Conservation (phyloP, 1,140 invertebrate species). For the Hyles vespertilio region DNA sequence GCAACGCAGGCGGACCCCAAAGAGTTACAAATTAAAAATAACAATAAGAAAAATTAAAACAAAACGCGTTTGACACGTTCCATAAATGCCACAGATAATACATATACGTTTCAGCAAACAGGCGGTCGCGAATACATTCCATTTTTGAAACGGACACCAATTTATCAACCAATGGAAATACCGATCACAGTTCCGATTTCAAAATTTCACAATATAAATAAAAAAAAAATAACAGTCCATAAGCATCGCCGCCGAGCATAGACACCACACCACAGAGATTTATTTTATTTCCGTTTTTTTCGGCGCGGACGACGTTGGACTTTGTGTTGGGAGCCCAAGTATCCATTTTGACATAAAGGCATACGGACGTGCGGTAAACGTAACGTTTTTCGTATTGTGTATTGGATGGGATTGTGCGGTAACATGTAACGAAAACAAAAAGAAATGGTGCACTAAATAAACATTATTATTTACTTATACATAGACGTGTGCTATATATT, state of each 20-base stretch:
- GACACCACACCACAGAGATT: slow-evolving; percentile 16
- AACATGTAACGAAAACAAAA: slow-evolving; percentile 75
- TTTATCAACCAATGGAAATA: too few species aligned
- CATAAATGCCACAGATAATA: slow-evolving; percentile 62
- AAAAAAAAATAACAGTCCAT: slow-evolving; percentile 37
- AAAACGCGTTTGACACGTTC: slow-evolving; percentile 36
- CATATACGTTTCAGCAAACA: slow-evolving; percentile 30
- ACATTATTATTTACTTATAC: slow-evolving; percentile 42
- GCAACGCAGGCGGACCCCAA: slow-evolving; percentile 41
- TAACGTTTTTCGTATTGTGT: slow-evolving; percentile 37
- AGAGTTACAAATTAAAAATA: slow-evolving; percentile 29
- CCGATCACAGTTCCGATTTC: slow-evolving; percentile 60
- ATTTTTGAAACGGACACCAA: slow-evolving; percentile 30
- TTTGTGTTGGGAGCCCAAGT: slow-evolving; percentile 67
- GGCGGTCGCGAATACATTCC: slow-evolving; percentile 6
- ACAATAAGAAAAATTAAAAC: slow-evolving; percentile 24
- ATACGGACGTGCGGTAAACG: slow-evolving; percentile 29
- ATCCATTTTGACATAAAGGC: slow-evolving; percentile 47
- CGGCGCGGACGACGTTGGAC: slow-evolving; percentile 71
- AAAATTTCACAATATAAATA: slow-evolving; percentile 35
- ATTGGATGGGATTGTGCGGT: slow-evolving; percentile 69
- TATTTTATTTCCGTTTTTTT: slow-evolving; percentile 68
- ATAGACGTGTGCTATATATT: slow-evolving; percentile 17
- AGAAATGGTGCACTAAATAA: slow-evolving; percentile 75
- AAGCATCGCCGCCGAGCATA: slow-evolving; percentile 18